Percentiles rank a stretch among this genome's conserved stretches.
Conservation (phyloP, 2,113 vertebrate species). For the Sinocyclocheilus anophthalmus region DNA sequence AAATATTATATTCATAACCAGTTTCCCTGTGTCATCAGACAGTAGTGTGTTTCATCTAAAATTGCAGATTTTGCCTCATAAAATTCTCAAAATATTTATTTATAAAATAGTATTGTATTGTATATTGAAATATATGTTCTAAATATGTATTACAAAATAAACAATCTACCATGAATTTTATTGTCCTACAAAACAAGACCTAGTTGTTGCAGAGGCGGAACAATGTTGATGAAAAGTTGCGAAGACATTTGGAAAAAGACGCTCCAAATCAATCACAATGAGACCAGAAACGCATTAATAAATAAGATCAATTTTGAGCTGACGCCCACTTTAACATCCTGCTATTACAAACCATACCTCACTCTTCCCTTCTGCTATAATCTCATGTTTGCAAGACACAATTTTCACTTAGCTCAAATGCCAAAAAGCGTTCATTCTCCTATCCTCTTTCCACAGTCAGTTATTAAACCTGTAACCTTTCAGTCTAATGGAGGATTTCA, state of each 20-base stretch:
- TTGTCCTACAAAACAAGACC: neutral
- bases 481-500: constrained; percentile 41
- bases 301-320: constrained; percentile 10
- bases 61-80: neutral
- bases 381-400: neutral
- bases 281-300: neutral
- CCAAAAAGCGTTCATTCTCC: constrained; percentile 23
- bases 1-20: constrained; percentile 20
- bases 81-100: neutral
- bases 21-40: constrained; percentile 6
- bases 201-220: neutral
- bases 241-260: neutral
- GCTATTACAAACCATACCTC: neutral
- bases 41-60: constrained; percentile 9
- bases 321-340: constrained; percentile 8
- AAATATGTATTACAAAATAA: neutral
- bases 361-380: neutral
- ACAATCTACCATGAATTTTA: neutral
- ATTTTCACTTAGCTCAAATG: constrained; percentile 40
- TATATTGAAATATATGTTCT: neutral
- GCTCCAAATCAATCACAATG: neutral
- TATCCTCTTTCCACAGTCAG: constrained; percentile 48
- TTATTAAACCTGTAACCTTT: constrained; percentile 57
- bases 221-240: neutral
- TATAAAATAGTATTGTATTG: neutral